phyloP scores from a whole-genome alignment of 2,888 invertebrate genomes.

The Troides helena region DNA sequence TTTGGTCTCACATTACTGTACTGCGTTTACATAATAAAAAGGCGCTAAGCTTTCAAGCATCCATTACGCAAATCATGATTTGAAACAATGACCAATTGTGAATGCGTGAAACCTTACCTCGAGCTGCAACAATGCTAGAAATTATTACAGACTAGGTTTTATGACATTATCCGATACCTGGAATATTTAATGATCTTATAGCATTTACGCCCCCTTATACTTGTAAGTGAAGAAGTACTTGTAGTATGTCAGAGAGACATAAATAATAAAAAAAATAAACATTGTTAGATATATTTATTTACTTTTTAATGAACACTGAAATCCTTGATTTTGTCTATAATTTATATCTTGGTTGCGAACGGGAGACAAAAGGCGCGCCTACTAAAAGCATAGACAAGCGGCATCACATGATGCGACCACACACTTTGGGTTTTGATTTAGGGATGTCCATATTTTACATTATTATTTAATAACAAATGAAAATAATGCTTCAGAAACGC shows the following conservation, averaged over 20 bases:
- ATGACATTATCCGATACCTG: background rate
- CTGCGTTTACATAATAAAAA: constrained; percentile 26
- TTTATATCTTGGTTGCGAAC: background rate
- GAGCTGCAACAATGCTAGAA: constrained; percentile 23
- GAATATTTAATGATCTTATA: constrained; percentile 18
- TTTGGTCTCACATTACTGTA: background rate
- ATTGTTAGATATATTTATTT: background rate
- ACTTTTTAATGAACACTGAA: constrained; percentile 17
- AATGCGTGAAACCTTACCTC: constrained; percentile 12
- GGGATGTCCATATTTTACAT: constrained; percentile 13
- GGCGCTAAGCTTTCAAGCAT: constrained; percentile 12
- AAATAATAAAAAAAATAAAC: background rate
- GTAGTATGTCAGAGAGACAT: background rate
- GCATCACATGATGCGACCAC: constrained; percentile 23
- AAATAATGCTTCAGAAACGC: too few species aligned
- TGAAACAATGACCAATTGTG: constrained; percentile 29
- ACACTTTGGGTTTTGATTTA: constrained; percentile 30
- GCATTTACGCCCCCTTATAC: constrained; percentile 6
- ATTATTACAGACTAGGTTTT: constrained; percentile 15
- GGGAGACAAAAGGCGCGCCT: constrained; percentile 21
- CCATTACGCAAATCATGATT: constrained; percentile 27
- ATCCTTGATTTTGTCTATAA: constrained; percentile 13
- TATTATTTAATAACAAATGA: background rate
- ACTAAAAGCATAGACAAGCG: constrained; percentile 26
- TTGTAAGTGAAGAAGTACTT: background rate